Base-by-base conservation (phyloP, 35 echinoderm and acorn worm species). In the Heliocidaris tuberculata region DNA sequence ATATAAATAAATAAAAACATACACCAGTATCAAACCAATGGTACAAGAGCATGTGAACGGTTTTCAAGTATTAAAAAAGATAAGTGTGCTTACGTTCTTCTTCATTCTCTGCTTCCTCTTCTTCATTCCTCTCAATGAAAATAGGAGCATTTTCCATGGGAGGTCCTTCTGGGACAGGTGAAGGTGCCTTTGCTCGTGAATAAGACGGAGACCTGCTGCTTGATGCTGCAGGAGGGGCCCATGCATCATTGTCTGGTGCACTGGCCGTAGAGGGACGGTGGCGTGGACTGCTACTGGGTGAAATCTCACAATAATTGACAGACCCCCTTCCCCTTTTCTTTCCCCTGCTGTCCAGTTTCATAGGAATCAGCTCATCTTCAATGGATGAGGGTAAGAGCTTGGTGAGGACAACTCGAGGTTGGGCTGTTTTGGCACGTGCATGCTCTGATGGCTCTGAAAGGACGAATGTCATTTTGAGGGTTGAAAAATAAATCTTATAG, bases 41-140 rank as follows among this genome's bases (percentile, higher is more conserved):
- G 35, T 42, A 42, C 3, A 42, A 0, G 3, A 42, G 35, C 35
- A 42, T 42, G 35, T 42, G 35, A 42, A 42, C 85, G 0, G 2
- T 86, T 30, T 86, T 30, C 31, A 30, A 32, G 31, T 2, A 86
- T 30, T 29, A 30, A 32, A 56, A 56, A 56, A 56, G 52, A 13
- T 56, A 15, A 56, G 15, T 56, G 52, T 56, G 7, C 65, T 78
- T 78, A 78, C 65, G 19, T 19, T 78, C 65, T 78, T 78, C 65
- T 78, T 78, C 27, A 8, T n/a, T 56, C 52, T 56, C 52, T 56
- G 52, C 93, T 30, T 94, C 93, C 32, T 97, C 96, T 30, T 7
- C 50, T 1, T 96, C 94, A 17, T 95, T 95, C 85, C 93, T 95
- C 32, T 95, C 91, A 86, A 96, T 95, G 85, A 98, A 96, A 31